These are phyloP conservation scores for Otis tarda DNA, from an alignment of 2,113 vertebrate species.

Conservation along the genomic window DNA sequence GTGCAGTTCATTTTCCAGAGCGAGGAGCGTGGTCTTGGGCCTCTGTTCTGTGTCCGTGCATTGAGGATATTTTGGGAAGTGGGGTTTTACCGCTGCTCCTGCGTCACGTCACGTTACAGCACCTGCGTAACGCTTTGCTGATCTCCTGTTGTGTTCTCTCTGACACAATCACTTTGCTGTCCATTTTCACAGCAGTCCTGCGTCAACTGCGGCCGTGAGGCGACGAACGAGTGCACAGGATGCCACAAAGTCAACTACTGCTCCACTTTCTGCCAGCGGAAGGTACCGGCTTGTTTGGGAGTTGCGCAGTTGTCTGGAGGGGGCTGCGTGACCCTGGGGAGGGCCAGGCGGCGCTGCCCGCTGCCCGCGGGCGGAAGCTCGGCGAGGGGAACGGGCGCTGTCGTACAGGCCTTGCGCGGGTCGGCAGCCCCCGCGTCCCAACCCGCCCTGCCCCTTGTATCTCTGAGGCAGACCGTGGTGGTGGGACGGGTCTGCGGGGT, in stretches of 20 bases:
- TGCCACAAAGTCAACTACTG: slow-evolving; percentile 99
- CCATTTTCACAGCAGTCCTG: slow-evolving; percentile 85
- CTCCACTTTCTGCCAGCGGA: slow-evolving; percentile 95
- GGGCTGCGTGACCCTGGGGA: background rate
- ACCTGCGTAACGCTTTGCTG: fast-evolving
- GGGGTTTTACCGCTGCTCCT: background rate
- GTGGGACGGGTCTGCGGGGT: background rate
- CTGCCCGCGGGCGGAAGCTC: too few species aligned
- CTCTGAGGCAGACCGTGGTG: background rate
- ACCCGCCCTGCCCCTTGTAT: background rate
- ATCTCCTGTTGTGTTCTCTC: background rate
- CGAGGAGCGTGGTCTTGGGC: background rate
- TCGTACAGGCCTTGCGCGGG: too few species aligned
- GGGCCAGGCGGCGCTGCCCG: background rate
- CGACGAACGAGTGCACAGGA: slow-evolving; percentile 91
- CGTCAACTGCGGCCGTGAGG: slow-evolving; percentile 92
- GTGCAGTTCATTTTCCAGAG: background rate
- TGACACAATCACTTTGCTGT: background rate
- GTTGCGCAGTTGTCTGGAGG: background rate
- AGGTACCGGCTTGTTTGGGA: slow-evolving; percentile 74
- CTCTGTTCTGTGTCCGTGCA: background rate
- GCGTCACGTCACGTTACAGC: fast-evolving
- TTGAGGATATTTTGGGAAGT: background rate
- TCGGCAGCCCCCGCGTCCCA: too few species aligned
- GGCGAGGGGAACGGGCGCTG: fast-evolving